Evolutionary conservation across 2,797 vertebrate species (phyloP).

Genomic region (Scyliorhinus canicula): DNA sequence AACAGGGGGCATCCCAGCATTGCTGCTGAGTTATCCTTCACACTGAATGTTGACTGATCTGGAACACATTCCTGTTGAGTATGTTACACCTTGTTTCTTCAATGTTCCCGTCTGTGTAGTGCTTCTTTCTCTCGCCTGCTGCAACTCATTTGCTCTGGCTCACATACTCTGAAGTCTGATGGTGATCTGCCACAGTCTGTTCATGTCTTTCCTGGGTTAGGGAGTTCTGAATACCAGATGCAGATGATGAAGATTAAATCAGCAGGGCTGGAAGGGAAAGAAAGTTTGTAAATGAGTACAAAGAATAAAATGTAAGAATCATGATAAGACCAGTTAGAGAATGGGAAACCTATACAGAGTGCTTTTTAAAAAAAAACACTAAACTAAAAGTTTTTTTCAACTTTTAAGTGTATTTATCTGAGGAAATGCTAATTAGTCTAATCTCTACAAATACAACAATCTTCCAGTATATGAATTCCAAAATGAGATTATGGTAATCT

Average conservation of each 20-base stretch:
- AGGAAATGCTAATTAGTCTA: background rate
- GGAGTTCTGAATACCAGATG: background rate
- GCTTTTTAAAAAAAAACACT: too few relatives aligned
- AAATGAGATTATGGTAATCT: background rate
- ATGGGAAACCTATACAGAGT: background rate
- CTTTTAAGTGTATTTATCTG: background rate
- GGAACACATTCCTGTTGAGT: background rate
- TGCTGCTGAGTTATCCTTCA: background rate
- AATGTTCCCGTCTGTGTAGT: background rate
- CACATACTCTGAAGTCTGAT: background rate
- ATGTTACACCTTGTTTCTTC: background rate
- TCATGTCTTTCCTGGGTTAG: background rate
- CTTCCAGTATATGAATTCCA: background rate
- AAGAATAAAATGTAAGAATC: background rate
- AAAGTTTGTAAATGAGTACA: background rate
- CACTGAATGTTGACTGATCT: background rate
- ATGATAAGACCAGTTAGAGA: background rate
- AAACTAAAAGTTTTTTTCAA: background rate
- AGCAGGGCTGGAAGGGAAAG: background rate
- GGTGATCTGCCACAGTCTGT: background rate
- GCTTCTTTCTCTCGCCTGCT: background rate
- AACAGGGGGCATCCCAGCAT: background rate
- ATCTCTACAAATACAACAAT: background rate
- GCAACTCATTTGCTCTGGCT: background rate
- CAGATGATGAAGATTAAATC: background rate